Evolutionary conservation across 1,140 invertebrate genomes (phyloP).

Genomic region (Nasonia giraulti): DNA sequence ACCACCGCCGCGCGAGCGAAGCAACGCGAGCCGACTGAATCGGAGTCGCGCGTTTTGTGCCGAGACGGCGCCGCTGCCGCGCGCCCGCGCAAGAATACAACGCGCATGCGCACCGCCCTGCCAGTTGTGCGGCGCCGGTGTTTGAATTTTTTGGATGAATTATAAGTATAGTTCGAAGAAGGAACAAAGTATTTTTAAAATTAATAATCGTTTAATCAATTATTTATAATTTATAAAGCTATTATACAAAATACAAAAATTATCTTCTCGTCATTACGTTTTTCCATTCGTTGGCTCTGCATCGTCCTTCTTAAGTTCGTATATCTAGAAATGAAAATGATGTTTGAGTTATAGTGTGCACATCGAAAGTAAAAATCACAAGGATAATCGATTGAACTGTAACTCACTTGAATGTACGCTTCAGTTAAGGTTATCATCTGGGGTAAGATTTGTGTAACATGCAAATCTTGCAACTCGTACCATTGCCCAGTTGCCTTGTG

Average conservation of each 20-base stretch:
- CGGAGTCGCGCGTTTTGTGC: not conserved
- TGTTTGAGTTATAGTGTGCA: not conserved
- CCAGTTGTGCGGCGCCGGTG: too few species aligned
- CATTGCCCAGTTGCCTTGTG: conserved; percentile 92
- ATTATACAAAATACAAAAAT: conserved; percentile 42
- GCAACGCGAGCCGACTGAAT: conserved; percentile 46
- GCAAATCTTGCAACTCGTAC: conserved; percentile 99
- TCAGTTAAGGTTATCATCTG: conserved; percentile 99
- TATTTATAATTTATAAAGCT: conserved; percentile 39
- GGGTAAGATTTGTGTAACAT: conserved; percentile 97
- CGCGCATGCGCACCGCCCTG: not conserved
- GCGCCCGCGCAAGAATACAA: too few species aligned
- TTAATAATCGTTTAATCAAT: conserved; percentile 26
- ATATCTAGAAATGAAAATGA: conserved; percentile 63
- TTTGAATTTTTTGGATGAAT: too few species aligned
- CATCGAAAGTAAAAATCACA: conserved; percentile 33
- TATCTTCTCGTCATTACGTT: conserved; percentile 27
- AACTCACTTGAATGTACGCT: conserved; percentile 91
- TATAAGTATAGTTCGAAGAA: too few species aligned
- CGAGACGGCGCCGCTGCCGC: not conserved
- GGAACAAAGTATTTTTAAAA: conserved; percentile 14
- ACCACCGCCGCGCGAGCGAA: conserved; percentile 18
- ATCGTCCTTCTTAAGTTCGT: conserved; percentile 66
- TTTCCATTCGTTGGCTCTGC: conserved; percentile 56
- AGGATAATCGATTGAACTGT: conserved; percentile 14